Percentiles rank a stretch among this genome's conserved stretches.
Evolutionary conservation across 2,113 vertebrate species (phyloP).

Genomic region (Riparia riparia): DNA sequence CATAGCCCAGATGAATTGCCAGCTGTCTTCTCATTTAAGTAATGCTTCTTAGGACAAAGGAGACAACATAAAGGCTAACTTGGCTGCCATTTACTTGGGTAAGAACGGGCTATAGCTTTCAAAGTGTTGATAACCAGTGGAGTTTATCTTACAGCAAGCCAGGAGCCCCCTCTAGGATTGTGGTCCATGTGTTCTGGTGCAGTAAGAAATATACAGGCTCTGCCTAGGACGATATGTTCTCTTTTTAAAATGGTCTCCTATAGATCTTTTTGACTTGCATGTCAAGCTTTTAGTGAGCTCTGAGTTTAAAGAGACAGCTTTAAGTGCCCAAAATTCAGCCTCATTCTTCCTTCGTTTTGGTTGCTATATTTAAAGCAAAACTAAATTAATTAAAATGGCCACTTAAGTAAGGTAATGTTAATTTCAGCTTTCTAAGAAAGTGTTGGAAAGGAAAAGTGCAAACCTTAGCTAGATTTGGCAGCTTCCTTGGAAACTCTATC

Average conservation of each 20-base stretch:
- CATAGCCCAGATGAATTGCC: not conserved
- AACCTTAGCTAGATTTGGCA: conserved; percentile 36
- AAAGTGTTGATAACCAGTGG: not conserved
- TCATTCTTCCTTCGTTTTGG: not conserved
- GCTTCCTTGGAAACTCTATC: conserved; percentile 40
- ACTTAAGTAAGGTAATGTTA: conserved; percentile 1
- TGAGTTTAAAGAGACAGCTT: not conserved
- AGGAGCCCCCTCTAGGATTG: not conserved
- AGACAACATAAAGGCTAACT: not conserved
- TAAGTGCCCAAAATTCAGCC: not conserved
- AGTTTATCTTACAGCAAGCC: not conserved
- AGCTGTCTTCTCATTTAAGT: not conserved
- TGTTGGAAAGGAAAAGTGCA: not conserved
- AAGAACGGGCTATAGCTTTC: not conserved
- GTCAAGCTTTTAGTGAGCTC: not conserved
- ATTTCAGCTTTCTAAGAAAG: conserved; percentile 61
- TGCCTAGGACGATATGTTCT: not conserved
- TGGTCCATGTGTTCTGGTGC: not conserved
- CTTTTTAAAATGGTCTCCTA: not conserved
- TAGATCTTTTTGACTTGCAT: not conserved
- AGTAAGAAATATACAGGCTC: not conserved
- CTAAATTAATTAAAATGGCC: conserved; percentile 1
- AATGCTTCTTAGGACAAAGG: not conserved
- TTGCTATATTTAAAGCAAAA: not conserved
- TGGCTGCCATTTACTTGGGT: not conserved